Conservation (phyloP, 2,888 invertebrate genomes). For the Philonicus albiceps region DNA sequence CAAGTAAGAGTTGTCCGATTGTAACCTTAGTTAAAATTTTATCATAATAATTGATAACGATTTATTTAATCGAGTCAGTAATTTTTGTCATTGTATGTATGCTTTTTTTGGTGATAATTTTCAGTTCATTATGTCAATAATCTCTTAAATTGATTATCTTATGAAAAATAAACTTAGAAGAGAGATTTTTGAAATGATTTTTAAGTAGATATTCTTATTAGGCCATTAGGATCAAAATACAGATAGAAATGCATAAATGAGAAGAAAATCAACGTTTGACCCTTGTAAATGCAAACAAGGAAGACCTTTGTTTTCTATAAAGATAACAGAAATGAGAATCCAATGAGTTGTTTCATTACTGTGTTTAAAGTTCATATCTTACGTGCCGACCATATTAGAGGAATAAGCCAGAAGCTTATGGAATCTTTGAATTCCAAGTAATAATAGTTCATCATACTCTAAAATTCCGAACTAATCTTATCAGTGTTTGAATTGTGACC, state of each 20-base stretch:
- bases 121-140: neutral
- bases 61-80: too few relatives aligned
- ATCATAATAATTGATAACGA: too few relatives aligned
- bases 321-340: neutral
- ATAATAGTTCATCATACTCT: neutral
- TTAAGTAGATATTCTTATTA: neutral
- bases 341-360: neutral
- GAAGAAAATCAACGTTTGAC: neutral
- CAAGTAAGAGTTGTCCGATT: too few relatives aligned
- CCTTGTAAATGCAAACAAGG: neutral
- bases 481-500: neutral
- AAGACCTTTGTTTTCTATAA: neutral
- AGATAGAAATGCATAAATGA: neutral
- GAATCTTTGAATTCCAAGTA: neutral
- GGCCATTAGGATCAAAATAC: neutral
- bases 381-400: neutral
- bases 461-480: neutral
- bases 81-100: too few relatives aligned
- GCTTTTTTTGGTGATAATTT: too few relatives aligned
- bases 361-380: neutral
- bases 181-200: neutral
- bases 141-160: neutral
- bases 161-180: neutral
- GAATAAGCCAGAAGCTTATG: neutral
- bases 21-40: too few relatives aligned